A percentile compares a stretch with the other conserved stretches of the same genome.
These are phyloP conservation scores for Remorina albescens DNA, from an alignment of 2,797 vertebrate species.

Conservation along the genomic window DNA sequence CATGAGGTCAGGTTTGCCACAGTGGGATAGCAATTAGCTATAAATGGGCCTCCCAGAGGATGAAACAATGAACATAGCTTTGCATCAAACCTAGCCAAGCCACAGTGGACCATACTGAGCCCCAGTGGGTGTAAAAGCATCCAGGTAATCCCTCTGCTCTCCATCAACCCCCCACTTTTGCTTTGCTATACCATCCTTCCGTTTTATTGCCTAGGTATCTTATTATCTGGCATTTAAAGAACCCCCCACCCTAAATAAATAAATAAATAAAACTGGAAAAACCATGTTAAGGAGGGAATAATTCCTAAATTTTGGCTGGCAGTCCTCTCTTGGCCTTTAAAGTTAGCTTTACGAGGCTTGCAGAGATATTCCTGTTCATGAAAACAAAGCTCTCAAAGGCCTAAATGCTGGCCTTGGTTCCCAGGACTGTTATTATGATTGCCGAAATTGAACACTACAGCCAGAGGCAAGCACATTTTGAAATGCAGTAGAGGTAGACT, in stretches of 20 bases:
- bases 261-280: no score
- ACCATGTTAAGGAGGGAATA: slow-evolving; percentile 57
- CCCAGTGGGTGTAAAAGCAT: slow-evolving; percentile 49
- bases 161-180: slow-evolving; percentile 35
- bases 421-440: slow-evolving; percentile 74
- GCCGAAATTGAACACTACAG: slow-evolving; percentile 60
- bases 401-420: slow-evolving; percentile 73
- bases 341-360: slow-evolving; percentile 63
- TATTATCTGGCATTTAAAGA: slow-evolving; percentile 42
- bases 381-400: slow-evolving; percentile 76
- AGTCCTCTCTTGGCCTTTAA: slow-evolving; percentile 68
- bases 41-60: slow-evolving; percentile 68
- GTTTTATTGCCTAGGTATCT: slow-evolving; percentile 55
- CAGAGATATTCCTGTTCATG: slow-evolving; percentile 73
- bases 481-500: slow-evolving; percentile 46
- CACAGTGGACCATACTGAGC: slow-evolving; percentile 42
- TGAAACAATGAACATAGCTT: slow-evolving; percentile 55
- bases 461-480: slow-evolving; percentile 60
- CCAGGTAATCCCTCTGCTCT: slow-evolving; percentile 63
- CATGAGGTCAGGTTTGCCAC: slow-evolving; percentile 62
- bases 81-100: slow-evolving; percentile 57
- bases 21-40: slow-evolving; percentile 66
- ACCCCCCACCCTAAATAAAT: no score
- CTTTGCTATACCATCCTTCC: slow-evolving; percentile 38
- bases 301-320: slow-evolving; percentile 74